Evolutionary conservation across 2,888 invertebrate genomes (phyloP).

Genomic region (Agrotis clavis): DNA sequence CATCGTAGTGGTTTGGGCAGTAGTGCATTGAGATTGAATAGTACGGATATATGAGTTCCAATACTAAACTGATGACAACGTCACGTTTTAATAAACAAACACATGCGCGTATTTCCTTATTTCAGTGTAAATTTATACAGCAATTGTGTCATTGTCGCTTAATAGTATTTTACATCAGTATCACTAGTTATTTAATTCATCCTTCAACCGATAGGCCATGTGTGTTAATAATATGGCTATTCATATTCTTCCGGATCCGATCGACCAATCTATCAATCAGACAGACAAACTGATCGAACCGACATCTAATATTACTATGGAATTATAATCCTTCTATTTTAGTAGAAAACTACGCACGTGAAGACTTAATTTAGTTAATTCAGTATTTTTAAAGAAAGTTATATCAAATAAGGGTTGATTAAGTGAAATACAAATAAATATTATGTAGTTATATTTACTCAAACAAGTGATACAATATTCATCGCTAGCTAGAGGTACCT

Average conservation of each 20-base stretch:
- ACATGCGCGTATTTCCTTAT: slow-evolving; percentile 35
- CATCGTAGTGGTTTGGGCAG: too few relatives aligned
- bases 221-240: neutral
- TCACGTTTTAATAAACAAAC: slow-evolving; percentile 16
- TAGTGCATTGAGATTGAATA: neutral
- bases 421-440: neutral
- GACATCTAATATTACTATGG: too few relatives aligned
- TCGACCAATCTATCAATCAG: too few relatives aligned
- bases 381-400: neutral
- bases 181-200: slow-evolving; percentile 15
- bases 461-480: too few relatives aligned
- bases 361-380: neutral
- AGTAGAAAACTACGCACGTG: too few relatives aligned
- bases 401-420: neutral
- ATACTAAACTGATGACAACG: neutral
- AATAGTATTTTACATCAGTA: slow-evolving; percentile 6
- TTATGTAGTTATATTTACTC: neutral
- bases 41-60: neutral
- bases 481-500: too few relatives aligned
- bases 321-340: too few relatives aligned
- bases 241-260: neutral
- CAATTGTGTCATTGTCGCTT: slow-evolving; percentile 21
- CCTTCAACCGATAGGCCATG: neutral
- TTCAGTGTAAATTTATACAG: slow-evolving; percentile 36
- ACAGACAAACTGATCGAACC: too few relatives aligned